Base-by-base conservation (phyloP, 2,797 vertebrate genomes). In the Thaleichthys pacificus region DNA sequence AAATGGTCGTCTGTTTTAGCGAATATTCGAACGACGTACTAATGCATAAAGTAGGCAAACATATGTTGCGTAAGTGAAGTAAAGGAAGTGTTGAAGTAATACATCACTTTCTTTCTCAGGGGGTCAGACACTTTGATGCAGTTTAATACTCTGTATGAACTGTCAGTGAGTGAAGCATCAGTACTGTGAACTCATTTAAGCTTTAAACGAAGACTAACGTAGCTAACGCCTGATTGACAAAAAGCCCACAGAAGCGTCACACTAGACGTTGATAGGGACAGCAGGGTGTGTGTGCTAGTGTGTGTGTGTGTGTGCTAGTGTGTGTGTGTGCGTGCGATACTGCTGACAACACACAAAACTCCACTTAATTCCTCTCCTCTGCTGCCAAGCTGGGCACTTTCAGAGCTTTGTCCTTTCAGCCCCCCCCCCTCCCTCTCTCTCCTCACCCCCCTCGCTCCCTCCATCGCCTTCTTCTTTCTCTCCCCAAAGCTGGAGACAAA, bases 341-440 rank as follows among this genome's bases (percentile, higher is more conserved):
- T 83, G 86, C 87, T 89, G 87, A 88, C 79, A 28, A 72, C 77
- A 82, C 79, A 82, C 78, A 86, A 86, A 77, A 80, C 73, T 66
- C 6, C 4, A 66, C 21, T 81, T 78, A 78, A 78, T 68, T 75
- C 73, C 61, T 12, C 63, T 74, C 79, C 77, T 70, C 47, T 42
- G 76, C 78, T 82, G 77, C 81, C 78, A 78, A 83, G 76, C 78
- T 30, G 74, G 72, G 73, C 85, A 75, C 73, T 81, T 83, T 81
- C 78, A 75, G 69, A 70, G 73, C 78, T 88, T 77, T 75, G 79
- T 85, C 82, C 73, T 74, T 82, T 84, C 73, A 69, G 67, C 47
- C 26, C 61, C 57, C 47, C 15, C 62, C 11, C 7, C 60, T 68
- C 28, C 57, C 30, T 56, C 38, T 51, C 66, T 61, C 51, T 32